Percentiles rank a stretch among this genome's conserved stretches.
Conservation (phyloP, 2,113 vertebrate genomes). For the Pyxicephalus adspersus region DNA sequence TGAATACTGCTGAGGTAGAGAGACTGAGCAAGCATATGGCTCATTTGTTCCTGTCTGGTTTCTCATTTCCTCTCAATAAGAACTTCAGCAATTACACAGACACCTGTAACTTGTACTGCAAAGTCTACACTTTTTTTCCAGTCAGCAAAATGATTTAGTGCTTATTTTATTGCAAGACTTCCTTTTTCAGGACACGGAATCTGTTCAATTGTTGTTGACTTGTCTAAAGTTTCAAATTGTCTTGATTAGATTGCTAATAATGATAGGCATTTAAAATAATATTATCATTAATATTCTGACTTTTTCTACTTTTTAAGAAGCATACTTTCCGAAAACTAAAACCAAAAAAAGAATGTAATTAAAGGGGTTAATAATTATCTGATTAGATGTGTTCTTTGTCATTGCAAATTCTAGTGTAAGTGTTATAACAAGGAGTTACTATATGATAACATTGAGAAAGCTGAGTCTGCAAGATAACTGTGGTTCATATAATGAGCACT, state of each 20-base stretch:
- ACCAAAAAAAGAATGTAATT: not conserved
- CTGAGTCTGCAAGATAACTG: constrained; percentile 45
- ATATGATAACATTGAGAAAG: not conserved
- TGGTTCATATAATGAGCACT: constrained; percentile 42
- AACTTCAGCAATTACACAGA: not conserved
- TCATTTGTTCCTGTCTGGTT: constrained; percentile 1
- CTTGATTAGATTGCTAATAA: too few species aligned
- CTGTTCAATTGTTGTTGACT: too few species aligned
- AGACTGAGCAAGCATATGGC: not conserved
- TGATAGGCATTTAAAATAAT: too few species aligned
- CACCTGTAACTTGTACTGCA: constrained; percentile 60
- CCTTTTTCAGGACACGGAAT: too few species aligned
- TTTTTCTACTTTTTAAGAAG: too few species aligned
- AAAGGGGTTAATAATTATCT: not conserved
- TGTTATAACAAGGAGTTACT: constrained; percentile 2
- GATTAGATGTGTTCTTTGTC: not conserved
- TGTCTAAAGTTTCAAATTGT: too few species aligned
- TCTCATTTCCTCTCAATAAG: not conserved
- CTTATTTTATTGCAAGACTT: too few species aligned
- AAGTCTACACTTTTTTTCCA: constrained; percentile 59
- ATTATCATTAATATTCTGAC: too few species aligned
- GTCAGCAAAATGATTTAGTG: constrained; percentile 54
- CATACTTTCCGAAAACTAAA: not conserved
- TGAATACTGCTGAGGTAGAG: not conserved
- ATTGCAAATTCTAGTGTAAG: constrained; percentile 13